Percentiles rank a stretch among this genome's conserved stretches.
These are phyloP conservation scores for Monodelphis domestica DNA, from an alignment of 2,797 vertebrate species.

Conservation along the genomic window DNA sequence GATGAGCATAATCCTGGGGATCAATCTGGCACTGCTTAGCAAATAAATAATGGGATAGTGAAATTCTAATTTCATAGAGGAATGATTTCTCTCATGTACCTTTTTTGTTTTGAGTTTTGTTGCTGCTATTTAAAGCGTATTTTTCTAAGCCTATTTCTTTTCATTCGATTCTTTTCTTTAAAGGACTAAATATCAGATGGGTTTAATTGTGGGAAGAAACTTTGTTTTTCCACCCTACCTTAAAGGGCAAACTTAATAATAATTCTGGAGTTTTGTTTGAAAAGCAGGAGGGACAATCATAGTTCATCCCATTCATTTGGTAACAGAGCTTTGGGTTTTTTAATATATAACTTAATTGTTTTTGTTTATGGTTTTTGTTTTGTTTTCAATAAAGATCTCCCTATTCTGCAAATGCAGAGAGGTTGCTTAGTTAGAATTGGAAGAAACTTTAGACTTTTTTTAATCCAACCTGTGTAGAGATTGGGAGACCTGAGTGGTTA, in stretches of 20 bases:
- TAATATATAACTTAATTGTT: background rate
- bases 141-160: slow-evolving; percentile 23
- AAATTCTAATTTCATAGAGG: background rate
- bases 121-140: slow-evolving; percentile 19
- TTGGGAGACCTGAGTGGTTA: background rate
- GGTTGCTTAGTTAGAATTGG: background rate
- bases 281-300: slow-evolving; percentile 33
- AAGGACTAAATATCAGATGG: slow-evolving; percentile 9
- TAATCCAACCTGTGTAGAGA: background rate
- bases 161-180: background rate
- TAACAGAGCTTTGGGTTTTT: background rate
- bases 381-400: background rate
- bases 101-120: slow-evolving; percentile 43
- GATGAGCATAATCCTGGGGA: no score
- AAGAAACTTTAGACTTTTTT: background rate
- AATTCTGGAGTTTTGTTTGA: background rate
- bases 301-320: slow-evolving; percentile 14
- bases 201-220: slow-evolving; percentile 10
- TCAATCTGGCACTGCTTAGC: background rate
- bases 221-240: background rate
- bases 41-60: background rate
- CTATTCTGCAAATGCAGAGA: background rate
- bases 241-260: background rate
- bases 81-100: background rate
- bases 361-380: background rate